Conservation (phyloP, 2,113 vertebrate species). For the Isurus oxyrinchus region DNA sequence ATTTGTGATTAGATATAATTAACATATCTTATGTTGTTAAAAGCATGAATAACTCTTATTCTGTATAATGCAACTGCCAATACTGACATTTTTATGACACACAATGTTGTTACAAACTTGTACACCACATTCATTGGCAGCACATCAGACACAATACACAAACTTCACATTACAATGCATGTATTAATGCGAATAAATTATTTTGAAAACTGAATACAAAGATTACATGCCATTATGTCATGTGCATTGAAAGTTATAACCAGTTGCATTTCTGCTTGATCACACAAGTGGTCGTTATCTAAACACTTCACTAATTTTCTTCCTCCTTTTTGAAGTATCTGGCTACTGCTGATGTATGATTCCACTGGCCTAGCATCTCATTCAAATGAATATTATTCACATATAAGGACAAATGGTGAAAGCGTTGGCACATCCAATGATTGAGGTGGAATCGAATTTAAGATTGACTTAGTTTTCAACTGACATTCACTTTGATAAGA, state of each 20-base stretch:
- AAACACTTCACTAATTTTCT: background rate
- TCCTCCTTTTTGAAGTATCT: background rate
- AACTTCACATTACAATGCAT: background rate
- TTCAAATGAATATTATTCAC: background rate
- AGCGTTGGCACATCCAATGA: background rate
- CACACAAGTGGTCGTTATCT: background rate
- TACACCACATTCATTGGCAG: background rate
- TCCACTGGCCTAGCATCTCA: background rate
- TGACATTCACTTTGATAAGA: background rate
- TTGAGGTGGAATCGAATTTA: background rate
- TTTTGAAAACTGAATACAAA: background rate
- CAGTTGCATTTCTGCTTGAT: background rate
- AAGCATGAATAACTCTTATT: background rate
- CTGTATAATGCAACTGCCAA: background rate
- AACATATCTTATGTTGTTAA: conserved; percentile 12
- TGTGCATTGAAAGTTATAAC: background rate
- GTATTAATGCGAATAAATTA: background rate
- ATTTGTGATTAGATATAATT: background rate
- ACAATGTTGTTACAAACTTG: background rate
- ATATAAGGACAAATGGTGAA: background rate
- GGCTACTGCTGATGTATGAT: background rate
- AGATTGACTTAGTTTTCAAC: background rate
- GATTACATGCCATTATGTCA: background rate
- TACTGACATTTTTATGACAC: background rate
- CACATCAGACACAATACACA: background rate